Base-by-base conservation (phyloP, 1,140 invertebrate genomes). In the Drosophila saltans region DNA sequence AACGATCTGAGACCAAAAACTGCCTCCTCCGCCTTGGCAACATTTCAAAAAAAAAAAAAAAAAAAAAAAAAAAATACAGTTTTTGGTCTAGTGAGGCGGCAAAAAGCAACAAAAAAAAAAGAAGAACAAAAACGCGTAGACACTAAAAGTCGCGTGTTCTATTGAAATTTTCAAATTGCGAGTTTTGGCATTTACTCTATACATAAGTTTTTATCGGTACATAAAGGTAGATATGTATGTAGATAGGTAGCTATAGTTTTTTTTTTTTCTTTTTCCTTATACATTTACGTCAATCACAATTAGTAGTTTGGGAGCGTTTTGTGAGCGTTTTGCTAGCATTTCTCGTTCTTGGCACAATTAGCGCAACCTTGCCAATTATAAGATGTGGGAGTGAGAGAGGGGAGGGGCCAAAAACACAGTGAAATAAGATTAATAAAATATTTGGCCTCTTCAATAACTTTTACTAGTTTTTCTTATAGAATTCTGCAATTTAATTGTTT, bases 331-430 rank as follows among this genome's bases (percentile, higher is more conserved):
- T 59, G 21, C 41, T 33, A 26, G 73, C 73, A 66, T 33, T 70
- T 63, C 59, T 52, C 28, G 67, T 72, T 84, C 84, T 89, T 89
- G 83, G 74, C 84, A 89, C 74, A 89, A 84, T 83, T 89, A 80
- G 73, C 77, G 68, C 52, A 78, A 63, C 80, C 83, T 88, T 89
- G 81, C 56, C 43, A 77, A 52, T 56, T 58, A 55, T 43, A 48
- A 33, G 59, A 58, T 10, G 3, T 36, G 33, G 6, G 33, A 36
- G 33, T 36, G 56, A 40, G 10, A 28, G 16, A 11, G 21, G 39
- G 39, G 39, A 65, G 55, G 39, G 6, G 30, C 2, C 16, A 4
- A 9, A 57, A 69, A 36, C 30, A 66, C 59, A 11, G 40, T 65
- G 56, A 48, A 36, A 36, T 6, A 36, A 36, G 6, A 36, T 6